Evolutionary conservation across 1,140 invertebrate species (phyloP).

Genomic region (Lutraria rhynchaena): DNA sequence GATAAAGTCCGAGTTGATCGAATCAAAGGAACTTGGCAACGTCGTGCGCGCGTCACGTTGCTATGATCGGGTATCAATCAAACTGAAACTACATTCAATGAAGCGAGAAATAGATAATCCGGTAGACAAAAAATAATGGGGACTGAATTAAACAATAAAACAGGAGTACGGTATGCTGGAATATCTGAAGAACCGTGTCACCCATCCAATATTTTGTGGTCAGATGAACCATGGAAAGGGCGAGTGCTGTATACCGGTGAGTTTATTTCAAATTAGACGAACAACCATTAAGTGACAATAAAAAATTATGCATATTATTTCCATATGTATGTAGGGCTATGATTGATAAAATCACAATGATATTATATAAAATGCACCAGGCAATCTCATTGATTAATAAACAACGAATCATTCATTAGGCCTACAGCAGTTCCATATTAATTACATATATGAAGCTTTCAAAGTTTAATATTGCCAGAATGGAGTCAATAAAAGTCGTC

Average conservation of each 20-base stretch:
- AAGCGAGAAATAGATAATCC: conserved; percentile 24
- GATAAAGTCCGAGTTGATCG: background rate
- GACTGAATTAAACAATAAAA: conserved; percentile 25
- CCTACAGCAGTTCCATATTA: no score
- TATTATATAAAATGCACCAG: no score
- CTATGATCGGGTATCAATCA: conserved; percentile 18
- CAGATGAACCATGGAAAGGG: conserved; percentile 54
- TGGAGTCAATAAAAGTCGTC: no score
- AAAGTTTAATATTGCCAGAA: no score
- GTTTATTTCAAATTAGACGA: no score
- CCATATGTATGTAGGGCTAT: no score
- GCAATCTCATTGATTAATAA: no score
- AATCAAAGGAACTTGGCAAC: conserved; percentile 18
- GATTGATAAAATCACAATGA: no score
- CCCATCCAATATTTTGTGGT: conserved; percentile 52
- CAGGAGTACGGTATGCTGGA: conserved; percentile 23
- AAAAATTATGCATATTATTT: no score
- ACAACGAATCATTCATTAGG: no score
- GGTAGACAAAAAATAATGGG: conserved; percentile 35
- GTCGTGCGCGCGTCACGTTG: conserved; percentile 25
- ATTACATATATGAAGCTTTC: no score
- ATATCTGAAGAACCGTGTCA: conserved; percentile 50
- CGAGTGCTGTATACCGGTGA: conserved; percentile 52
- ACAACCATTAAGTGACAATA: no score
- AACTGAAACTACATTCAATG: conserved; percentile 58